Evolutionary conservation across 2,888 invertebrate genomes (phyloP), one percentile per base, ranked within the genome.

Genomic region (Adelphocoris suturalis): DNA sequence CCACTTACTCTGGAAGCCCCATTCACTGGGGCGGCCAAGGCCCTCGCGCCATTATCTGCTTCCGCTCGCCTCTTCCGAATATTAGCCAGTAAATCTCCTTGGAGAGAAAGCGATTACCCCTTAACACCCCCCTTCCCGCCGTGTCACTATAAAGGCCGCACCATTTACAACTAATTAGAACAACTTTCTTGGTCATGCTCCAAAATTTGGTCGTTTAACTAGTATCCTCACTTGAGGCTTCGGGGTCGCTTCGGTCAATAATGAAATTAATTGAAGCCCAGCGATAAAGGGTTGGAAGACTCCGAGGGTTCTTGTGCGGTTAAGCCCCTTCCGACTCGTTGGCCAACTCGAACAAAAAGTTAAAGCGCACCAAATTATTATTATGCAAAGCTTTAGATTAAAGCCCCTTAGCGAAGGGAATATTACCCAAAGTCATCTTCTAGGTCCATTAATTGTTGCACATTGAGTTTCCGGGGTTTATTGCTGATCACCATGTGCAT

Each of bases 61-160:
- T 57, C 28, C 55, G 19, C 57, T 27, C 57, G 84, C 52, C 84
- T 23, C 55, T 85, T 9, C 55, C 46, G 85, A 85, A 85, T 85
- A 85, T 61, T 85, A 57, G 85, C 37, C 57, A 61, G 61, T 85
- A 85, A 85, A 85, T 85, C 85, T 61, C 27, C n/a, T 85, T 46
- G 78, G 78, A 78, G 78, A 78, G 46, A 46, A 78, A 46, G 37
- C 78, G 78, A 78, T 78, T 78, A 78, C 19, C 46, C 78, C 19
- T 37, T 2, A 37, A 37, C 37, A 37, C 37, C 7, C 37, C 37
- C 37, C 37, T 19, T 16, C 78, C 47, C 46, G 5, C 78, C 46
- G 5, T 11, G 16, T n/a, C 16, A 46, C 46, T 28, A 76, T 76
- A 76, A 78, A 37, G 37, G 19, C 46, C 78, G 78, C 47, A 46